These are phyloP conservation scores for Volucella inanis DNA, from an alignment of 2,888 invertebrate genomes.

Conservation along the genomic window DNA sequence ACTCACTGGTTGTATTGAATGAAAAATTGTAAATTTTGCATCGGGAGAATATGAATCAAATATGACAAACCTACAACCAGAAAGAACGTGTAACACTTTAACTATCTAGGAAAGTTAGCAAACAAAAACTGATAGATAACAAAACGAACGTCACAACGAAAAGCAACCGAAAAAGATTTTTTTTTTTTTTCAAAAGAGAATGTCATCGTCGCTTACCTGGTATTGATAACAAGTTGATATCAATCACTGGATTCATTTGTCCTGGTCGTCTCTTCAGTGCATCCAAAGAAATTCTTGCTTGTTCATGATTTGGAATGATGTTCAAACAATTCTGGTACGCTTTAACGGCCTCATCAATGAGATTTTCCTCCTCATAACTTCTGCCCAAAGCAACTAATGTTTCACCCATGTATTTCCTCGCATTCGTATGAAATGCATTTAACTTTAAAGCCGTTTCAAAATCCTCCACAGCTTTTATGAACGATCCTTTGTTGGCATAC, in stretches of 20 bases:
- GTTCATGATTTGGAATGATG: conserved; percentile 93
- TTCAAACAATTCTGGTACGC: conserved; percentile 92
- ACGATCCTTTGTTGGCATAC: conserved; percentile 96
- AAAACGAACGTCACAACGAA: too few species aligned
- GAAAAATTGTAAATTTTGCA: too few species aligned
- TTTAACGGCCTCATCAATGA: conserved; percentile 92
- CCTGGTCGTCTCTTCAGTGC: conserved; percentile 88
- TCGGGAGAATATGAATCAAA: too few species aligned
- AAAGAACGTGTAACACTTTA: too few species aligned
- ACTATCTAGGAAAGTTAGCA: too few species aligned
- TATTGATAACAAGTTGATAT: conserved; percentile 86
- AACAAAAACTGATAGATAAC: too few species aligned
- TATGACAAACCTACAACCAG: too few species aligned
- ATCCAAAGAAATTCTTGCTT: conserved; percentile 92
- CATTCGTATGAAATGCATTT: conserved; percentile 95
- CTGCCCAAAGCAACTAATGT: conserved; percentile 94
- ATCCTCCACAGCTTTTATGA: conserved; percentile 96
- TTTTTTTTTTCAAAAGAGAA: too few species aligned
- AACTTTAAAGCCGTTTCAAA: conserved; percentile 95
- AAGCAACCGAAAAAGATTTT: too few species aligned
- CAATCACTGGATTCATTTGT: conserved; percentile 85
- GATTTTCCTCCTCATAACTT: conserved; percentile 94
- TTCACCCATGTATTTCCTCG: conserved; percentile 96
- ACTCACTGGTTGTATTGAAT: too few species aligned
- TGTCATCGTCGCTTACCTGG: conserved; percentile 82